A percentile compares a stretch with the other conserved stretches of the same genome.
phyloP scores from a whole-genome alignment of 2,888 invertebrate species.

The Thecocarcelia acutangulata region DNA sequence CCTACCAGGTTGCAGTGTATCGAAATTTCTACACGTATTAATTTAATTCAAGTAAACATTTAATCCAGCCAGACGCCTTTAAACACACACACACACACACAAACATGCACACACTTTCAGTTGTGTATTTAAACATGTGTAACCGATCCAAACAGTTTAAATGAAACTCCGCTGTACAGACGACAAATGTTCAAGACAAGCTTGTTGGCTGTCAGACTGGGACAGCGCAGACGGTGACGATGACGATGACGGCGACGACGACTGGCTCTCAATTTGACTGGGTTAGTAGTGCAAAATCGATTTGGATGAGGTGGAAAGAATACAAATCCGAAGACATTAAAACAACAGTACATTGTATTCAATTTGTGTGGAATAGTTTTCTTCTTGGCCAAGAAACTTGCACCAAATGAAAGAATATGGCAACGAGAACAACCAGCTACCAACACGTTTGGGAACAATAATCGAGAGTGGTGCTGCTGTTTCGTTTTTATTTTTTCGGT shows the following conservation, averaged over 20 bases:
- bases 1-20: slow-evolving; percentile 20
- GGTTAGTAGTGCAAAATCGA: slow-evolving; percentile 64
- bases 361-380: slow-evolving; percentile 40
- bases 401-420: slow-evolving; percentile 18
- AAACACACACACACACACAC: slow-evolving; percentile 7
- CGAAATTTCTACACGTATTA: slow-evolving; percentile 15
- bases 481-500: slow-evolving; percentile 18
- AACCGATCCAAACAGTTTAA: slow-evolving; percentile 31
- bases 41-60: slow-evolving; percentile 21
- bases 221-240: not conserved
- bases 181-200: slow-evolving; percentile 33
- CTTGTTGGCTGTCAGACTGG: slow-evolving; percentile 31
- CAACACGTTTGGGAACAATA: slow-evolving; percentile 28
- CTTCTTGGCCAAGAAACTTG: slow-evolving; percentile 6
- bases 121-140: not conserved
- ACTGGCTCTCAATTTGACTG: slow-evolving; percentile 58
- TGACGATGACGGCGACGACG: not conserved
- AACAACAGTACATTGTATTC: slow-evolving; percentile 35
- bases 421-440: slow-evolving; percentile 5
- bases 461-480: slow-evolving; percentile 53
- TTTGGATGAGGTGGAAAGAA: slow-evolving; percentile 47
- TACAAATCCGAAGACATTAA: slow-evolving; percentile 31
- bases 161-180: not conserved
- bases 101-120: not conserved
- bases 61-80: slow-evolving; percentile 35